Base-by-base conservation (phyloP, 2,888 invertebrate genomes). In the Odontothrips loti region DNA sequence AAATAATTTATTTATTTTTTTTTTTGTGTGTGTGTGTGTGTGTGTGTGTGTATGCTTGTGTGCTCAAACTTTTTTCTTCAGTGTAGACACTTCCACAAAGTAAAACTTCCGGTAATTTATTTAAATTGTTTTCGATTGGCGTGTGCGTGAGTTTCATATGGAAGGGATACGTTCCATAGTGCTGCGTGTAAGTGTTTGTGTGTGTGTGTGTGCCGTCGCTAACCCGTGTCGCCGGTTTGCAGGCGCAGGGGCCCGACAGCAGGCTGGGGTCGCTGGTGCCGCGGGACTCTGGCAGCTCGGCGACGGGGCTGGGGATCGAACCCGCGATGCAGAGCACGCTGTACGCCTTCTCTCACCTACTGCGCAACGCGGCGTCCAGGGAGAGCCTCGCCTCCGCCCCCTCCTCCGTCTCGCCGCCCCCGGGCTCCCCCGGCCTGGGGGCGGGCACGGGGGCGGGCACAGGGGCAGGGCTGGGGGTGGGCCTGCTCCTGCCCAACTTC, bases 291-390 rank as follows among this genome's bases (percentile, higher is more conserved):
- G 83, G 84, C 23, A 84, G 85, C 82, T 85, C 84, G 79, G 84
- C 85, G 80, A 84, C 85, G 10, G 85, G 85, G 47, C 83, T 85
- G n/a, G 86, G 86, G 2, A 84, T 86, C 81, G 86, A 86, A 82
- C 85, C 86, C 10, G 85, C 85, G 63, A 84, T 86, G 83, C 86
- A 86, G 80, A 86, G 86, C 23, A 85, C 85, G 27, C 82, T 84
- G 63, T 84, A 85, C 82, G 86, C 85, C 81, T 85, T 86, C 83
- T 85, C 86, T 9, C 85, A 85, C 82, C 84, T 85, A 80, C 84
- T 86, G 81, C 85, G 86, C 63, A 84, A 85, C 47, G 86, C 87
- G 11, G 84, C 85, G 47, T 86, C 86, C 43, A 84, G 86, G 80
- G 87, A 87, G 82, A 86, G 86, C 83, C 84, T 87, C 12, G 68